These are phyloP conservation scores for Drosophila aff. DNA, from an alignment of 1,140 invertebrate species.

Conservation along the genomic window DNA sequence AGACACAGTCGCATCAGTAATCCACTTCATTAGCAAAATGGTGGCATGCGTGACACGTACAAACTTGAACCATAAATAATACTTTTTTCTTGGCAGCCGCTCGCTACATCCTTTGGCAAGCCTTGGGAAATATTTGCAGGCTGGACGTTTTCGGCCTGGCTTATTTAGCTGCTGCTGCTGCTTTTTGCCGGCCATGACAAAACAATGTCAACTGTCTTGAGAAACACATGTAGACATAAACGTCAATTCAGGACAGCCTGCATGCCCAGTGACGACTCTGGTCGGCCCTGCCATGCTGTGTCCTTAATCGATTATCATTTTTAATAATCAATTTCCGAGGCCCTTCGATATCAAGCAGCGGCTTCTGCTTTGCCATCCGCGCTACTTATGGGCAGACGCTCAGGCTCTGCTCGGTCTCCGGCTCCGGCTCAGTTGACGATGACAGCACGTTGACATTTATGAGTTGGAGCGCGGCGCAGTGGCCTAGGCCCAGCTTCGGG, in stretches of 20 bases:
- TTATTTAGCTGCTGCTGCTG: slow-evolving; percentile 49
- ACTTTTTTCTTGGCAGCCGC: slow-evolving; percentile 50
- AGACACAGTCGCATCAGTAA: slow-evolving; percentile 30
- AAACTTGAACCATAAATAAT: slow-evolving; percentile 73
- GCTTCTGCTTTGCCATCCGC: slow-evolving; percentile 11
- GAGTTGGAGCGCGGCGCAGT: slow-evolving; percentile 38
- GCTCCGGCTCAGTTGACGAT: slow-evolving; percentile 33
- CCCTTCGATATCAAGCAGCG: slow-evolving; percentile 25
- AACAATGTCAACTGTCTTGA: slow-evolving; percentile 84
- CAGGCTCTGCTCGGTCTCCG: slow-evolving; percentile 3
- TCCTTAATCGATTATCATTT: slow-evolving; percentile 85
- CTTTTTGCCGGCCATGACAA: slow-evolving; percentile 63
- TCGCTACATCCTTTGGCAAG: slow-evolving; percentile 50
- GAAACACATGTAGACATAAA: slow-evolving; percentile 85
- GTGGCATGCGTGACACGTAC: slow-evolving; percentile 60
- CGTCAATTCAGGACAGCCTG: slow-evolving; percentile 65
- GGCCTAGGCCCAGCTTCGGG: slow-evolving; percentile 12
- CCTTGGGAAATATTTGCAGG: slow-evolving; percentile 69
- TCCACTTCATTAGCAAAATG: slow-evolving; percentile 65
- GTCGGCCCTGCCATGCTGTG: slow-evolving; percentile 23
- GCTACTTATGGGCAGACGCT: slow-evolving; percentile 55
- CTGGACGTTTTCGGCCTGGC: slow-evolving; percentile 64
- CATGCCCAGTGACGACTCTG: slow-evolving; percentile 31
- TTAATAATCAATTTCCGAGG: slow-evolving; percentile 82
- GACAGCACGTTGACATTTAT: slow-evolving; percentile 65